Evolutionary conservation across 2,797 vertebrate genomes (phyloP).

Genomic region (Anguilla obscura): DNA sequence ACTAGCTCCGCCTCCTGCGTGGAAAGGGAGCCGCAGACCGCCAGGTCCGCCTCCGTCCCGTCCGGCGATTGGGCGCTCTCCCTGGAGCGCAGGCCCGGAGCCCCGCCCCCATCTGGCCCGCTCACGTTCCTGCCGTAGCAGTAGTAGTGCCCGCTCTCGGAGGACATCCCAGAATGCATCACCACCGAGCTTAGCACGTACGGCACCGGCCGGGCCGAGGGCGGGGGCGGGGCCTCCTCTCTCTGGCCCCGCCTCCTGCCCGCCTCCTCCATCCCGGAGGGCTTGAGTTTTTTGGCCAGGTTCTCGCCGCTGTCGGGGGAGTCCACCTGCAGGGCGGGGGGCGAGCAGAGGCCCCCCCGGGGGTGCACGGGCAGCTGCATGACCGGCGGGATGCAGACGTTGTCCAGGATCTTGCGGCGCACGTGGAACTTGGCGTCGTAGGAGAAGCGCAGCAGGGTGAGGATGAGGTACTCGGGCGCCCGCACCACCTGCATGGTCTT

Average conservation of each 20-base stretch:
- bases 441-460: conserved; percentile 93
- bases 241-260: conserved; percentile 35
- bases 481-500: conserved; percentile 90
- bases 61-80: conserved; percentile 64
- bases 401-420: conserved; percentile 94
- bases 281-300: conserved; percentile 94
- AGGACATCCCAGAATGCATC: conserved; percentile 95
- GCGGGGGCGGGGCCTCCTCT: conserved; percentile 25
- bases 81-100: conserved; percentile 56
- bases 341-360: conserved; percentile 47
- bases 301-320: conserved; percentile 87
- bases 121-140: conserved; percentile 87
- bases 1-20: conserved; percentile 68
- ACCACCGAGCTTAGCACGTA: conserved; percentile 92
- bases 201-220: conserved; percentile 70
- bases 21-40: conserved; percentile 54
- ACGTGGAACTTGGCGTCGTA: conserved; percentile 94
- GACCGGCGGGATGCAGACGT: conserved; percentile 85
- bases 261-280: conserved; percentile 83
- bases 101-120: conserved; percentile 67
- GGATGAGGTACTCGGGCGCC: conserved; percentile 95
- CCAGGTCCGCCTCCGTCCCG: conserved; percentile 24
- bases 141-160: conserved; percentile 98
- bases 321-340: conserved; percentile 78
- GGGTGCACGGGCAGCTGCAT: conserved; percentile 80